Percentiles rank a stretch among this genome's conserved stretches.
phyloP scores from a whole-genome alignment of 2,113 vertebrate species.

The Aegotheles bennettii region DNA sequence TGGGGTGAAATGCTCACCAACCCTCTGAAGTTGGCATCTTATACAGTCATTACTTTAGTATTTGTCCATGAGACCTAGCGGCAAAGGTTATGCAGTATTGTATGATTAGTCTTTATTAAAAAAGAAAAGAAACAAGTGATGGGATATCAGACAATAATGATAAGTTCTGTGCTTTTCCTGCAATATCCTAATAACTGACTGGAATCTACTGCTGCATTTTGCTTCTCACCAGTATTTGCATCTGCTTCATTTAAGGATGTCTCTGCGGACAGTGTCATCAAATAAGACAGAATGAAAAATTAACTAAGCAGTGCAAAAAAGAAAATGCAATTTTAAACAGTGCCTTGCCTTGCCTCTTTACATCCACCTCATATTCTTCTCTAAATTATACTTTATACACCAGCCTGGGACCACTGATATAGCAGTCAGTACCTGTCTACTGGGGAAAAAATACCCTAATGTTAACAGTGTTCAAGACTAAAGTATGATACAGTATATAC shows the following conservation, averaged over 20 bases:
- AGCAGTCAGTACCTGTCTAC: conserved; percentile 63
- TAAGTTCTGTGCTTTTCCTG: background rate
- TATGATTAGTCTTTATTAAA: background rate
- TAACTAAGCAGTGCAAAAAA: conserved; percentile 59
- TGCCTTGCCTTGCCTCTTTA: conserved; percentile 52
- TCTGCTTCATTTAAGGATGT: conserved; percentile 35
- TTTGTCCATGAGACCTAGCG: background rate
- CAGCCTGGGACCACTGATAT: conserved; percentile 49
- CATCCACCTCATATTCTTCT: conserved; percentile 53
- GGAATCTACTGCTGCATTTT: conserved; percentile 22
- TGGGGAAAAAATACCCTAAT: conserved; percentile 45
- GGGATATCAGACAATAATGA: background rate
- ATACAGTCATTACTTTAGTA: background rate
- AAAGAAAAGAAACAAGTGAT: background rate
- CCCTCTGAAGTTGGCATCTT: background rate
- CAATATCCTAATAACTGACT: background rate
- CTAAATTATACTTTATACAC: conserved; percentile 54
- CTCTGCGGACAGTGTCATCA: background rate
- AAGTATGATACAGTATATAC: conserved; percentile 77
- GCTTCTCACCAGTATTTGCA: background rate
- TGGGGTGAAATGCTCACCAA: background rate
- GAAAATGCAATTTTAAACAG: conserved; percentile 51
- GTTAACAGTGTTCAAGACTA: conserved; percentile 76
- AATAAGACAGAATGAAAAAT: conserved; percentile 56
- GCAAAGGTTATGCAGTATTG: background rate